These are phyloP conservation scores for Chloroceryle inda DNA, from an alignment of 2,797 vertebrate species.

Conservation along the genomic window DNA sequence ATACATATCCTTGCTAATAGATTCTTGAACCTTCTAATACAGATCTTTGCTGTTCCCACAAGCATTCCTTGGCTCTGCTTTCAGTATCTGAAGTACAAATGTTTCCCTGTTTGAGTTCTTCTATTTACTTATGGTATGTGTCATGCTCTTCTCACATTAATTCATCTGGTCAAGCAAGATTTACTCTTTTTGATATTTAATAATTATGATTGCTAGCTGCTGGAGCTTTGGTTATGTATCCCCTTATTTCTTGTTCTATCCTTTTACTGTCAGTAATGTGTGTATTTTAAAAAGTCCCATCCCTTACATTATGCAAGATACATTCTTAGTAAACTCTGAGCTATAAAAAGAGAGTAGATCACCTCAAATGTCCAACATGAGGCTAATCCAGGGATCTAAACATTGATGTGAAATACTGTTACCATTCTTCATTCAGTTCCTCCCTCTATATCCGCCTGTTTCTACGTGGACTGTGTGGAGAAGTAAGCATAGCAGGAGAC, in stretches of 20 bases:
- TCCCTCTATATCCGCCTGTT: not conserved
- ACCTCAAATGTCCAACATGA: not conserved
- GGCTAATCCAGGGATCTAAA: not conserved
- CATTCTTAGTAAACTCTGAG: not conserved
- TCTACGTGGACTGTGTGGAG: not conserved
- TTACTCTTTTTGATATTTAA: not conserved
- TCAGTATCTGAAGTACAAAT: not conserved
- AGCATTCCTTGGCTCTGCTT: not conserved
- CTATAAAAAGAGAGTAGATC: not conserved
- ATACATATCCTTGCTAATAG: not conserved
- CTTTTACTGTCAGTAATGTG: not conserved
- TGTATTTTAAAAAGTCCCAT: not conserved
- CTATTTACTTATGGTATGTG: not conserved
- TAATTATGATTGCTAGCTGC: not conserved
- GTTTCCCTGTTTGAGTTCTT: not conserved
- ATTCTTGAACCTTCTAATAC: not conserved
- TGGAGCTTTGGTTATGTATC: not conserved
- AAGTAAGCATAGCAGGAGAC: not conserved
- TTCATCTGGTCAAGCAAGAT: not conserved
- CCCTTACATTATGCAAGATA: not conserved
- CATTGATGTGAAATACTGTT: not conserved
- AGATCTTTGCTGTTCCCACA: not conserved
- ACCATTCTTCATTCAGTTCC: not conserved
- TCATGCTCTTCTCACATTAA: not conserved
- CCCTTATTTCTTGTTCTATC: not conserved